Percentiles rank a stretch among this genome's conserved stretches.
These are phyloP conservation scores for Drosophila nigrodunni DNA, from an alignment of 1,140 invertebrate species.

Conservation along the genomic window DNA sequence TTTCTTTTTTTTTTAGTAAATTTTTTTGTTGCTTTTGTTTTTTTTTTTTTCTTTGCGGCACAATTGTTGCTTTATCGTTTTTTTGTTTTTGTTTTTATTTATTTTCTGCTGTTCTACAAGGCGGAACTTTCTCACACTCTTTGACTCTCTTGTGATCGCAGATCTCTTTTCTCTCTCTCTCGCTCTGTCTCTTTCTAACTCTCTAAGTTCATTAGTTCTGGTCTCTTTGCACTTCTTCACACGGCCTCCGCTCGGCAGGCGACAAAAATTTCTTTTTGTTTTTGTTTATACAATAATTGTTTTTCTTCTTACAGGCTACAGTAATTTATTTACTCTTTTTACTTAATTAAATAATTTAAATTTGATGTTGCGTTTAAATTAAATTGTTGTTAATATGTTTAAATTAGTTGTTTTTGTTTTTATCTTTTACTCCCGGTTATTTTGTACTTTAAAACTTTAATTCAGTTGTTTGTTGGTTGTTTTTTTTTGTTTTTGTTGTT, in stretches of 20 bases:
- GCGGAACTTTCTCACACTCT: constrained; percentile 41
- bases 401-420: constrained; percentile 70
- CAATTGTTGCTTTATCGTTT: constrained; percentile 80
- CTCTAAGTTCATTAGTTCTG: constrained; percentile 14
- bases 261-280: constrained; percentile 18
- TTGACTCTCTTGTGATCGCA: constrained; percentile 30
- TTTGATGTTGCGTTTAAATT: constrained; percentile 83
- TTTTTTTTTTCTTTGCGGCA: constrained; percentile 66
- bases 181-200: neutral
- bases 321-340: constrained; percentile 38
- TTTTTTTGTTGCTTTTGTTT: constrained; percentile 46
- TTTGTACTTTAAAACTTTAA: constrained; percentile 85
- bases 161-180: constrained; percentile 15
- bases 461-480: constrained; percentile 77
- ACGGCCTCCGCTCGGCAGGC: constrained; percentile 30
- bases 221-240: constrained; percentile 35
- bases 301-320: constrained; percentile 61
- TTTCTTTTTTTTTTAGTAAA: constrained; percentile 40
- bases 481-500: constrained; percentile 59
- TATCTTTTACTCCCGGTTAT: constrained; percentile 79
- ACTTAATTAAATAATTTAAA: constrained; percentile 75
- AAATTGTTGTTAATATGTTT: constrained; percentile 74
- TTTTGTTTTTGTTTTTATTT: constrained; percentile 19
- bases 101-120: constrained; percentile 31
- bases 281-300: neutral